phyloP scores from a whole-genome alignment of 2,888 invertebrate genomes.

The Heterodera filipjevi region DNA sequence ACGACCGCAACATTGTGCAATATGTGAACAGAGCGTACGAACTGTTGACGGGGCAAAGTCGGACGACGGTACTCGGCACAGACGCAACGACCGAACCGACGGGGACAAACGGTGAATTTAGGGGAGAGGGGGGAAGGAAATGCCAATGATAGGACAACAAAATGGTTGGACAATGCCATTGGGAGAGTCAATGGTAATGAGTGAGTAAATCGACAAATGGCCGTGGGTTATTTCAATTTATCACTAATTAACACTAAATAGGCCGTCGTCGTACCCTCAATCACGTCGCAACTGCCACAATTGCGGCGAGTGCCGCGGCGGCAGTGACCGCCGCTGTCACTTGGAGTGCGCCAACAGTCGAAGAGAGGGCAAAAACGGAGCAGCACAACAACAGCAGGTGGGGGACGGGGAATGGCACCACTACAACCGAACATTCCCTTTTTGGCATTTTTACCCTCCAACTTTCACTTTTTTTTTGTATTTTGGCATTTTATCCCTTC shows the following conservation, averaged over 20 bases:
- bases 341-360: slow-evolving; percentile 20
- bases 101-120: not conserved
- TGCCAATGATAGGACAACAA: not conserved
- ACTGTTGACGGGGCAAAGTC: slow-evolving; percentile 66
- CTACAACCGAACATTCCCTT: not conserved
- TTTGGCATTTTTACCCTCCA: not conserved
- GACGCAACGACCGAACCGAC: slow-evolving; percentile 32
- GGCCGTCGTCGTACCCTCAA: not conserved
- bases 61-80: slow-evolving; percentile 65
- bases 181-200: too few species aligned
- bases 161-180: not conserved
- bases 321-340: slow-evolving; percentile 17
- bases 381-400: slow-evolving; percentile 19
- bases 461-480: not conserved
- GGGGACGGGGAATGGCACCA: not conserved
- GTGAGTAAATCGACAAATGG: too few species aligned
- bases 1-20: slow-evolving; percentile 58
- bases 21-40: slow-evolving; percentile 61
- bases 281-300: slow-evolving; percentile 26
- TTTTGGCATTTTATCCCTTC: not conserved
- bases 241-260: too few species aligned
- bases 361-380: not conserved
- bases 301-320: slow-evolving; percentile 16
- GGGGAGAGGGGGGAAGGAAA: not conserved
- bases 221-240: too few species aligned